These are phyloP conservation scores for Megalonaias nervosa DNA, from an alignment of 1,140 invertebrate genomes.

Conservation along the genomic window DNA sequence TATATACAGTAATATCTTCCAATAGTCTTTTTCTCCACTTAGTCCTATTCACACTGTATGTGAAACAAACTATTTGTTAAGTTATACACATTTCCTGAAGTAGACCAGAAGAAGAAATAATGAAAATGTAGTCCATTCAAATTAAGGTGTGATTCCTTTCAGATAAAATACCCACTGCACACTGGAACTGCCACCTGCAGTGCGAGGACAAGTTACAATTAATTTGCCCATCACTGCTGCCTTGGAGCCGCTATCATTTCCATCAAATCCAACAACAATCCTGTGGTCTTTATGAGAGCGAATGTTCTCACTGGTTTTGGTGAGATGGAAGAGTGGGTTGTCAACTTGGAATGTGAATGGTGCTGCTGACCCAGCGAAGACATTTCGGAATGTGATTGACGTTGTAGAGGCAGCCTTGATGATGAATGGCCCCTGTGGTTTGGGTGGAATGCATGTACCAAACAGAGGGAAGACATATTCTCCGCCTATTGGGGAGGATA, in stretches of 20 bases:
- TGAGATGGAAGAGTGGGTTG: conserved; percentile 69
- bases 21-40: too few relatives aligned
- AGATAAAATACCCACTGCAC: conserved; percentile 72
- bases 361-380: conserved; percentile 65
- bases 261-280: conserved; percentile 71
- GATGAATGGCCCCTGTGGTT: conserved; percentile 71
- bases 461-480: conserved; percentile 70
- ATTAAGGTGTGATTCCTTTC: conserved; percentile 64
- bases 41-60: too few relatives aligned
- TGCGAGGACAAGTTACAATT: conserved; percentile 66
- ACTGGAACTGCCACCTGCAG: conserved; percentile 62
- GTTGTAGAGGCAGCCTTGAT: conserved; percentile 67
- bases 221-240: conserved; percentile 71
- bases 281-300: conserved; percentile 68
- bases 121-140: too few relatives aligned
- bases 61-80: too few relatives aligned
- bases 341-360: conserved; percentile 70
- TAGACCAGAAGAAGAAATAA: too few relatives aligned
- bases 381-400: conserved; percentile 69
- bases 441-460: conserved; percentile 67
- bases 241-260: conserved; percentile 64
- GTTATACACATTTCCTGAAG: too few relatives aligned
- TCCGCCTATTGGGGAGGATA: conserved; percentile 66
- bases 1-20: too few relatives aligned
- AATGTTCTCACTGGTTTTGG: conserved; percentile 68